A percentile compares a stretch with the other conserved stretches of the same genome.
These are phyloP conservation scores for Pipistrellus nathusii DNA, from an alignment of 2,797 vertebrate species.

Conservation along the genomic window DNA sequence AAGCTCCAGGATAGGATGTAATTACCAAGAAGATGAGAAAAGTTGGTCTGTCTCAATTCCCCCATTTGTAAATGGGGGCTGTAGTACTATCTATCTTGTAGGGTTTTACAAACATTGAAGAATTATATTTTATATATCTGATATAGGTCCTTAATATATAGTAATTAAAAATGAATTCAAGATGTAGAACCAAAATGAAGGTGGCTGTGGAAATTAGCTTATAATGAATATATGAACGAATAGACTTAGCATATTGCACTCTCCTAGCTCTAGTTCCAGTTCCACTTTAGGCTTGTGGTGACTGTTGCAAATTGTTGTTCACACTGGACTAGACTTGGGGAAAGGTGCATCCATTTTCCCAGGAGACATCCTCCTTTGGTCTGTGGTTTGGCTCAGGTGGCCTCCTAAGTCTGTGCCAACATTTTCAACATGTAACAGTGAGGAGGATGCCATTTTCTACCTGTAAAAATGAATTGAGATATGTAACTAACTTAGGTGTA, in stretches of 20 bases:
- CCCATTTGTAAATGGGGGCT: neutral
- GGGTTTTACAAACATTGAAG: neutral
- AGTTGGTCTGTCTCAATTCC: neutral
- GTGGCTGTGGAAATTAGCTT: neutral
- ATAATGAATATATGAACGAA: neutral
- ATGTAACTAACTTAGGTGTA: constrained; percentile 24
- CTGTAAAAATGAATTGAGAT: constrained; percentile 54
- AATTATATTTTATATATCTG: neutral
- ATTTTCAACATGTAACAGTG: constrained; percentile 1
- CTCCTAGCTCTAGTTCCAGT: neutral
- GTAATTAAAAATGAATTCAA: constrained; percentile 24
- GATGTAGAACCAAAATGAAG: neutral
- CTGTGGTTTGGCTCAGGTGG: constrained; percentile 4
- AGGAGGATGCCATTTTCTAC: constrained; percentile 14
- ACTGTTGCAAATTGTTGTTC: neutral
- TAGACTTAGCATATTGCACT: neutral
- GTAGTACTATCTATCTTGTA: neutral
- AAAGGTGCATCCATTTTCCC: neutral
- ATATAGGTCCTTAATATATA: neutral
- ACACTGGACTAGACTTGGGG: neutral
- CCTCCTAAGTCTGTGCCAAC: neutral
- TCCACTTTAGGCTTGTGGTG: neutral
- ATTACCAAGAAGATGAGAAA: constrained; percentile 3
- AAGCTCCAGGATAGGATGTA: neutral
- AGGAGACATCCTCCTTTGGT: neutral